A percentile compares a stretch with the other conserved stretches of the same genome.
Evolutionary conservation across 2,888 invertebrate genomes (phyloP).

Genomic region (Buathra laborator): DNA sequence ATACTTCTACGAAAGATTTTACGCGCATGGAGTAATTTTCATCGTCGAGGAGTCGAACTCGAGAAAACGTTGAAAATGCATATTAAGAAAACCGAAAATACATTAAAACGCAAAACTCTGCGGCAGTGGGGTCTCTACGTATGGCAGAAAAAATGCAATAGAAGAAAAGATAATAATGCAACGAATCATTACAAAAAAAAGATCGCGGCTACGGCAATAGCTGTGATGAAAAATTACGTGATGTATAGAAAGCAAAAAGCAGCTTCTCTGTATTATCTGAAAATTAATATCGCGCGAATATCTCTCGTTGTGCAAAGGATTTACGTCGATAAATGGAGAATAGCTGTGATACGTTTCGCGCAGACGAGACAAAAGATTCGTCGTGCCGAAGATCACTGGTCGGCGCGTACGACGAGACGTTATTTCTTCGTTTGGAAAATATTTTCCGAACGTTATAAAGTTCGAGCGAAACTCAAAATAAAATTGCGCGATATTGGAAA

Average conservation of each 20-base stretch:
- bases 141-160: constrained; percentile 71
- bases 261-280: constrained; percentile 61
- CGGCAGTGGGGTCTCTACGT: constrained; percentile 70
- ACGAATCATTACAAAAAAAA: constrained; percentile 65
- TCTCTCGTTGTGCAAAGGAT: constrained; percentile 47
- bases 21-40: constrained; percentile 63
- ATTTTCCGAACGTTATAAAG: constrained; percentile 66
- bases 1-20: constrained; percentile 60
- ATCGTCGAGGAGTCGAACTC: constrained; percentile 31
- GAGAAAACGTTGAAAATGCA: constrained; percentile 36
- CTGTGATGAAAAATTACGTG: constrained; percentile 63
- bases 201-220: constrained; percentile 51
- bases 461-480: constrained; percentile 58
- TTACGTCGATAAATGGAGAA: constrained; percentile 71
- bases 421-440: constrained; percentile 71
- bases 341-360: constrained; percentile 52
- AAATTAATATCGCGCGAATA: constrained; percentile 49
- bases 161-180: constrained; percentile 64
- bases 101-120: constrained; percentile 50
- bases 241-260: constrained; percentile 69
- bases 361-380: constrained; percentile 69
- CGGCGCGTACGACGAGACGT: constrained; percentile 46
- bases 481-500: constrained; percentile 64
- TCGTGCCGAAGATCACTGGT: constrained; percentile 67
- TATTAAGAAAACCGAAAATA: constrained; percentile 45